Conservation (phyloP, 2,888 invertebrate genomes). For the Serripes groenlandicus region DNA sequence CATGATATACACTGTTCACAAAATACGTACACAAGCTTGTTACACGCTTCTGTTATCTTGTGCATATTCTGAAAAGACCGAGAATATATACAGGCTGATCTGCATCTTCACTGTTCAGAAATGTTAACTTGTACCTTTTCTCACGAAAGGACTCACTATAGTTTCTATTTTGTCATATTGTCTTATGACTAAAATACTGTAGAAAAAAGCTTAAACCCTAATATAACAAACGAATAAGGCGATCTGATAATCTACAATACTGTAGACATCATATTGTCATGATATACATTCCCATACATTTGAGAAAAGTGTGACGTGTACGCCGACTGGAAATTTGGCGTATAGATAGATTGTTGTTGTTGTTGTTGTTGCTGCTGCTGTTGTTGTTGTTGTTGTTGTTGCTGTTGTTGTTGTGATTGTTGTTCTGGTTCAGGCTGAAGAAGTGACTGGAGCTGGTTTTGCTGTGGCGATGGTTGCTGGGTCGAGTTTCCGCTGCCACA, state of each 20-base stretch:
- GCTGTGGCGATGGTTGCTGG: slow-evolving; percentile 1
- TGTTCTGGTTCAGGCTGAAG: neutral
- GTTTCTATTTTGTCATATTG: too few species aligned
- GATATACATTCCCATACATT: slow-evolving; percentile 9
- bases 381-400: neutral
- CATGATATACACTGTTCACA: too few species aligned
- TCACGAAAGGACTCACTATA: too few species aligned
- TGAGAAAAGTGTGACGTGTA: slow-evolving; percentile 19
- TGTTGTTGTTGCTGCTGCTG: neutral
- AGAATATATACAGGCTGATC: too few species aligned
- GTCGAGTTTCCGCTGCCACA: slow-evolving; percentile 23
- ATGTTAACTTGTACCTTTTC: too few species aligned
- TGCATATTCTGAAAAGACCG: too few species aligned
- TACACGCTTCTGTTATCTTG: too few species aligned
- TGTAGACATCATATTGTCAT: neutral
- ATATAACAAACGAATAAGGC: too few species aligned
- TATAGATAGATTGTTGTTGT: slow-evolving; percentile 5
- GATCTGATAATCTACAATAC: neutral
- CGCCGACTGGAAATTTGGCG: slow-evolving; percentile 9
- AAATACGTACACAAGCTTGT: too few species aligned
- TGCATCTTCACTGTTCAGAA: too few species aligned
- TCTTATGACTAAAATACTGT: too few species aligned
- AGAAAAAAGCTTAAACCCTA: too few species aligned
- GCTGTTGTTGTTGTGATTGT: neutral
- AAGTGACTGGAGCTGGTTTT: neutral